A percentile compares a stretch with the other conserved stretches of the same genome.
Conservation (phyloP, 2,888 invertebrate genomes). For the Rugalucina vietnamica region DNA sequence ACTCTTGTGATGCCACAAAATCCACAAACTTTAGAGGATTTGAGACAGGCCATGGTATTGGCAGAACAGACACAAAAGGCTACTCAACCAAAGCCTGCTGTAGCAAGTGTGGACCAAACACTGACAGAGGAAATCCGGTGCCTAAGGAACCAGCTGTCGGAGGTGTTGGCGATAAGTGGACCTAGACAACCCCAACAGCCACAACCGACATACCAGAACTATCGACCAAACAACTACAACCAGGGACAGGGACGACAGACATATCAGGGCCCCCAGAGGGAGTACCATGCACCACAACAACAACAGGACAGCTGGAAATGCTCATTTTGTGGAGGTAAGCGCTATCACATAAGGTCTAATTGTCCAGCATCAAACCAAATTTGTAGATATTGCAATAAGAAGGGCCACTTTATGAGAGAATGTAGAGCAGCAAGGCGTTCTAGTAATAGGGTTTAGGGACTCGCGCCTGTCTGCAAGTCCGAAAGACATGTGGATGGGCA, state of each 20-base stretch:
- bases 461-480: not conserved
- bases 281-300: not conserved
- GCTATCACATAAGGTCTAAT: not conserved
- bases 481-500: not conserved
- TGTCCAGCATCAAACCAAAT: not conserved
- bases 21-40: not conserved
- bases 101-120: too few species aligned
- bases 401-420: not conserved
- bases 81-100: not conserved
- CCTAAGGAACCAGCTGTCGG: not conserved
- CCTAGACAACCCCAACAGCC: not conserved
- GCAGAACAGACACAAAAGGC: not conserved
- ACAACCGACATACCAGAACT: not conserved
- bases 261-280: not conserved
- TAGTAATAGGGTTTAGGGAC: not conserved
- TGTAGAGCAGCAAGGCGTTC: not conserved
- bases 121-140: not conserved
- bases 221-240: not conserved
- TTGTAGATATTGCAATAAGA: not conserved
- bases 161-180: not conserved
- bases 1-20: constrained; percentile 1
- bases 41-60: not conserved
- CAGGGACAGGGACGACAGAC: not conserved
- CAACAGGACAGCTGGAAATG: not conserved
- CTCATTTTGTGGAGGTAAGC: not conserved